Base-by-base conservation (phyloP, 2,797 vertebrate species). In the Xiphophorus birchmanni region DNA sequence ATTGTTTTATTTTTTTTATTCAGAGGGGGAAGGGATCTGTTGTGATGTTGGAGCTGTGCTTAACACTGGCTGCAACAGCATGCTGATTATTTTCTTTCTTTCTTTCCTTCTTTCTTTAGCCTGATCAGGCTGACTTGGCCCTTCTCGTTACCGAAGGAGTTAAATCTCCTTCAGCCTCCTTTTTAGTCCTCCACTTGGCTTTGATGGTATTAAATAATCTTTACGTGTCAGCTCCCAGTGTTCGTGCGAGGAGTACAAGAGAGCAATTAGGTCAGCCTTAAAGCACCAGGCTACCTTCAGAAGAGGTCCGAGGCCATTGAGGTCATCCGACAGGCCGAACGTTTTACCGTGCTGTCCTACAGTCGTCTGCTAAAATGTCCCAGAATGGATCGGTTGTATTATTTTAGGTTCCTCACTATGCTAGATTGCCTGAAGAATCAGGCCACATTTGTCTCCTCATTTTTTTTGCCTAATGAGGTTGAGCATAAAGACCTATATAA, bases 171-270 rank as follows among this genome's bases (percentile, higher is more conserved):
- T 45, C 71, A 76, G 82, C 73, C 84, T 58, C 32, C 69, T 84
- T 89, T 84, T 86, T 90, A 90, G 91, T 93, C 88, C 88, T 92
- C 80, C 86, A 93, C 87, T 90, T 84, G 87, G 92, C 95, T 96
- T 96, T 96, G 95, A 96, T 95, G 94, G 94, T 94, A 95, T 96
- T 96, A 96, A 96, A 96, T 94, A 95, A 95, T 96, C 93, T 95
- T 95, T 94, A 93, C 80, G 79, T 95, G 95, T 95, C 95, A 95
- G 93, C 90, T 92, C 92, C 86, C 87, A 84, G 89, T 89, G 92
- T 93, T 94, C 92, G 73, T 89, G 91, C 92, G 82, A 78, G 81
- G 84, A 88, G 86, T 93, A 89, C 44, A 44, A 91, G 93, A 87
- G 90, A 95, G 92, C 92, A 95, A 94, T 95, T 95, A 93, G 94